Conservation (phyloP, 2,888 invertebrate genomes). For the Amphipoea oculea region DNA sequence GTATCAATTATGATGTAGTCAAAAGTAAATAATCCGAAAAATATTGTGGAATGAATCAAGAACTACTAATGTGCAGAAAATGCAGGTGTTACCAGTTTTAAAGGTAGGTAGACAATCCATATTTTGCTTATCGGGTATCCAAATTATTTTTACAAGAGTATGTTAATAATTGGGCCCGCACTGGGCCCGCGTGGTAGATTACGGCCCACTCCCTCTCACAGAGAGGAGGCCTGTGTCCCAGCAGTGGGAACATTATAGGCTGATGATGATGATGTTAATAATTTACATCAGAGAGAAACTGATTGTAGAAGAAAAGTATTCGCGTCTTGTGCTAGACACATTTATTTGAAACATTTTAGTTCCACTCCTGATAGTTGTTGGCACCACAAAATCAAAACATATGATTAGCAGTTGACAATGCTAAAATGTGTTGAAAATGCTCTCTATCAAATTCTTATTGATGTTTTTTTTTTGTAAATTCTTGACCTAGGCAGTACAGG, state of each 20-base stretch:
- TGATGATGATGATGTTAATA: too few species aligned
- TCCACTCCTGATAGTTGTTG: background rate
- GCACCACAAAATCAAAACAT: slow-evolving; percentile 3
- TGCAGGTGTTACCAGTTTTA: background rate
- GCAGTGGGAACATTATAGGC: too few species aligned
- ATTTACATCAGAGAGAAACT: background rate
- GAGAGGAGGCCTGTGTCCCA: too few species aligned
- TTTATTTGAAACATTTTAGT: background rate
- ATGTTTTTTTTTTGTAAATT: background rate
- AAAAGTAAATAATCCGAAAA: background rate
- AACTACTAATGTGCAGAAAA: background rate
- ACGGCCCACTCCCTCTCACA: too few species aligned
- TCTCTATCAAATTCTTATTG: background rate
- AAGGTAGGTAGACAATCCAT: background rate
- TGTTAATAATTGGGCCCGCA: background rate
- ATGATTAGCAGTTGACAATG: slow-evolving; percentile 20
- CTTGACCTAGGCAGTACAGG: background rate
- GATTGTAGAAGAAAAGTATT: background rate
- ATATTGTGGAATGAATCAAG: background rate
- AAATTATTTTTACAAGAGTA: background rate
- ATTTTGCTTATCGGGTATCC: background rate
- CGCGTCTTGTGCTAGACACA: background rate
- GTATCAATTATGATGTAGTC: background rate
- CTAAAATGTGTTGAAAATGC: slow-evolving; percentile 24
- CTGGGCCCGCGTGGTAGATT: too few species aligned